Conservation (phyloP, 2,888 invertebrate genomes). For the Drosophila peninsularis region DNA sequence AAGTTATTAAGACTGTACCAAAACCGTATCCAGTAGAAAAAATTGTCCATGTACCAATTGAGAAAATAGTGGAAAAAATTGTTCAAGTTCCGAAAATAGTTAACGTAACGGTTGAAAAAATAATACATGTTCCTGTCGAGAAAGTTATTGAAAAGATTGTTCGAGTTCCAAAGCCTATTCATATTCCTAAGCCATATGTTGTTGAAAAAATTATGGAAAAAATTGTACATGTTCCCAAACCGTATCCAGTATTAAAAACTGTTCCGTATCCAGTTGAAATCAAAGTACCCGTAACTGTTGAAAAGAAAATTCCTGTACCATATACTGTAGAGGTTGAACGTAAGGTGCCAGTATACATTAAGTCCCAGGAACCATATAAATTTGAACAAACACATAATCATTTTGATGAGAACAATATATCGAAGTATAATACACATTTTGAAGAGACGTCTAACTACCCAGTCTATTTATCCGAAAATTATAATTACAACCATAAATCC, state of each 20-base stretch:
- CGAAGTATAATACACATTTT: conserved; percentile 30
- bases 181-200: conserved; percentile 85
- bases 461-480: conserved; percentile 30
- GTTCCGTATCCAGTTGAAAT: conserved; percentile 62
- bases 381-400: conserved; percentile 62
- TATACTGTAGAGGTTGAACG: conserved; percentile 84
- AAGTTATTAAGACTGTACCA: conserved; percentile 86
- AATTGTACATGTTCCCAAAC: conserved; percentile 86
- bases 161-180: conserved; percentile 86
- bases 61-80: conserved; percentile 85
- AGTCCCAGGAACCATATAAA: conserved; percentile 83
- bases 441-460: conserved; percentile 50
- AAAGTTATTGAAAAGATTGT: conserved; percentile 85
- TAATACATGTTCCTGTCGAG: conserved; percentile 84
- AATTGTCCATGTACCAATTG: conserved; percentile 83
- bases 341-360: conserved; percentile 84
- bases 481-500: conserved; percentile 32
- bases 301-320: conserved; percentile 69
- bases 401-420: conserved; percentile 45
- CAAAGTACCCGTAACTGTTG: conserved; percentile 83
- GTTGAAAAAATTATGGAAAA: conserved; percentile 86
- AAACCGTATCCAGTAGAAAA: conserved; percentile 86
- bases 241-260: conserved; percentile 69
- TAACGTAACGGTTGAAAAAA: conserved; percentile 86
- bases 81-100: conserved; percentile 85